Percentiles rank a stretch among this genome's conserved stretches.
These are phyloP conservation scores for Triops longicaudatus DNA, from an alignment of 1,140 invertebrate genomes.

Conservation along the genomic window DNA sequence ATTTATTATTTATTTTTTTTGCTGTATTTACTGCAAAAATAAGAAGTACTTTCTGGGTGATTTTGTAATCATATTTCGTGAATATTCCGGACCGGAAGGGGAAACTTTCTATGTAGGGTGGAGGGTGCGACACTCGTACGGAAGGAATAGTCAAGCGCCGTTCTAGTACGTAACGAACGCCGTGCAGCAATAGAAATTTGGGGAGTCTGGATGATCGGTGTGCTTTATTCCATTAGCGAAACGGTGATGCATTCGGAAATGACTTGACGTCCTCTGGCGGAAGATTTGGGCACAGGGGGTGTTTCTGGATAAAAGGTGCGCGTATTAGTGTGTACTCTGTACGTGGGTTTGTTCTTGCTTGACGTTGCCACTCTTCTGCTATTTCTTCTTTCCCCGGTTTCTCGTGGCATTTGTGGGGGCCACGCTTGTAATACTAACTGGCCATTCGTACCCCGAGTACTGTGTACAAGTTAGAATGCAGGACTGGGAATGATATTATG, in stretches of 20 bases:
- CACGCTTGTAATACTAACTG: no score
- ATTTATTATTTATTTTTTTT: no score
- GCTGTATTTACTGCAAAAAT: no score
- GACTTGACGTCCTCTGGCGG: neutral
- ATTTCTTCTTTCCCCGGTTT: neutral
- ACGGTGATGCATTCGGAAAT: constrained; percentile 9
- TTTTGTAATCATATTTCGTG: no score
- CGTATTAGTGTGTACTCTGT: neutral
- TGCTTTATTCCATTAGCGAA: constrained; percentile 8
- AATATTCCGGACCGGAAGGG: no score
- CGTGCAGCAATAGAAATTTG: neutral
- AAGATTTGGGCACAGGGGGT: neutral
- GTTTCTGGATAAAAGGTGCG: neutral
- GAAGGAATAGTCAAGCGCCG: neutral
- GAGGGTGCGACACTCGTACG: neutral
- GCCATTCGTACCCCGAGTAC: no score
- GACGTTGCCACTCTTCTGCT: neutral
- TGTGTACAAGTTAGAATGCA: neutral
- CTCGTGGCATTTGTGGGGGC: neutral
- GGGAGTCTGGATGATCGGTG: neutral
- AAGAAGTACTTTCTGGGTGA: no score
- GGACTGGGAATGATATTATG: neutral
- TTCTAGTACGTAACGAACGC: neutral
- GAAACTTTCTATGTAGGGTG: no score
- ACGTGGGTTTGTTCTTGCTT: neutral